Percentiles rank a stretch among this genome's conserved stretches.
Evolutionary conservation across 2,888 invertebrate genomes (phyloP).

Genomic region (Dicranocentrus wangi): DNA sequence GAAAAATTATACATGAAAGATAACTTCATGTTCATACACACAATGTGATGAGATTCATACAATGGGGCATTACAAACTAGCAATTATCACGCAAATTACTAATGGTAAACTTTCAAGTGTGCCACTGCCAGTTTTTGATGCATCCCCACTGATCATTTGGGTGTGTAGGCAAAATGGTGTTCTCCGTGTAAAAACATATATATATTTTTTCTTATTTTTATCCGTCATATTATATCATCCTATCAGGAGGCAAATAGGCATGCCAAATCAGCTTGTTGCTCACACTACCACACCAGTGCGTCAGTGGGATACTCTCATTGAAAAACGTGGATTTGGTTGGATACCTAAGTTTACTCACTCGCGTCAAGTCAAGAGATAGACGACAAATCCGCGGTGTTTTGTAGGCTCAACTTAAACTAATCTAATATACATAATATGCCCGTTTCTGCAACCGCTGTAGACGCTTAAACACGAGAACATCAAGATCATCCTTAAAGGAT

Average conservation of each 20-base stretch:
- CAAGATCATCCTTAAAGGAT: no score
- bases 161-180: no score
- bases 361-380: neutral
- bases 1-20: neutral
- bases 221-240: conserved; percentile 11
- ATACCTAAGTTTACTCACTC: neutral
- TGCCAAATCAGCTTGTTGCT: conserved; percentile 23
- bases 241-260: conserved; percentile 6
- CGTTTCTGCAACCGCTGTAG: no score
- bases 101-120: conserved; percentile 24
- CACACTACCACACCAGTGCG: no score
- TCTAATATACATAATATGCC: no score
- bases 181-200: no score
- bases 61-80: conserved; percentile 1
- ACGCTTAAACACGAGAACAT: no score
- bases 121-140: conserved; percentile 13
- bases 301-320: no score
- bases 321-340: conserved; percentile 1
- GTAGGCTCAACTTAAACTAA: no score
- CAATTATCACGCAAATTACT: conserved; percentile 48
- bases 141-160: neutral
- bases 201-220: neutral
- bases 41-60: no score
- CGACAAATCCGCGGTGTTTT: no score
- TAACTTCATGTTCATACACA: no score